Conservation (phyloP, 2,797 vertebrate genomes). For the Channa striata region DNA sequence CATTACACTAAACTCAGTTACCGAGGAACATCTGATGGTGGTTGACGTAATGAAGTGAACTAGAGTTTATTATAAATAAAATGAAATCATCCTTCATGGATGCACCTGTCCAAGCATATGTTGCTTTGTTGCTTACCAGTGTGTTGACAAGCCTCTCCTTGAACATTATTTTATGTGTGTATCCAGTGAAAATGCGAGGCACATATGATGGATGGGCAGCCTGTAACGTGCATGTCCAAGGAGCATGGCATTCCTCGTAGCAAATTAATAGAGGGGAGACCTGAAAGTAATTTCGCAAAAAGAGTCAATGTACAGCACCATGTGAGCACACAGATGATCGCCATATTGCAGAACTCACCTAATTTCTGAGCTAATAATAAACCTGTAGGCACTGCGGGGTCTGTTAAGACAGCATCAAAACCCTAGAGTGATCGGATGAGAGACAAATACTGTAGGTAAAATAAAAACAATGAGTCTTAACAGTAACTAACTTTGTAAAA, state of each 20-base stretch:
- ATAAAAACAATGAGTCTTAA: background rate
- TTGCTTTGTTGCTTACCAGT: conserved; percentile 60
- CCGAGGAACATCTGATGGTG: no score
- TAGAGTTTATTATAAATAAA: no score
- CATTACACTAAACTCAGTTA: no score
- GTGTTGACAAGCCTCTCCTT: conserved; percentile 83
- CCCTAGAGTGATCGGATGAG: conserved; percentile 22
- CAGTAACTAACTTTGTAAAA: no score
- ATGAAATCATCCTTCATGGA: background rate
- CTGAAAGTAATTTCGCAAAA: conserved; percentile 40
- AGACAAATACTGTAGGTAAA: no score
- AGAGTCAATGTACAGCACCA: background rate
- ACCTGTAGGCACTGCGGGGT: conserved; percentile 78
- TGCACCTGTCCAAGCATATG: background rate
- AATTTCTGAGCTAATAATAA: conserved; percentile 80
- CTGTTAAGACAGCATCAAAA: conserved; percentile 81
- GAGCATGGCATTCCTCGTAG: conserved; percentile 74
- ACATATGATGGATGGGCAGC: conserved; percentile 84
- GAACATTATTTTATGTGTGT: conserved; percentile 87
- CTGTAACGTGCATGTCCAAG: conserved; percentile 74
- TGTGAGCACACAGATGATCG: background rate
- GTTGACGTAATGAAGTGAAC: no score
- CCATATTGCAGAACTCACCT: conserved; percentile 45
- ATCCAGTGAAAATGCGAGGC: conserved; percentile 76
- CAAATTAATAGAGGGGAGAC: conserved; percentile 76